Evolutionary conservation across 2,797 vertebrate species (phyloP).

Genomic region (Pelobates cultripes): DNA sequence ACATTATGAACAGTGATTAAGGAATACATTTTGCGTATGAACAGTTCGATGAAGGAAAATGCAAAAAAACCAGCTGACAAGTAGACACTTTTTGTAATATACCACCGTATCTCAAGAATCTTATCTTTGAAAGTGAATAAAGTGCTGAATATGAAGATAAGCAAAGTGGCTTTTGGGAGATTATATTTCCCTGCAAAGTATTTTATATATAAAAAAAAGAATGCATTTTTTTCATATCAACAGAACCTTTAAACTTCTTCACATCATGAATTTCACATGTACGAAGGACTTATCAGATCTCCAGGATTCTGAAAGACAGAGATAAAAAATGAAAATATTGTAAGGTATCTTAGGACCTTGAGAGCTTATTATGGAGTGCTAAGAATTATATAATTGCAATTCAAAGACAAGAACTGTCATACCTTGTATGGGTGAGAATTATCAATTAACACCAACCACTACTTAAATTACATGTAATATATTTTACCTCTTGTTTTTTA

Average conservation of each 20-base stretch:
- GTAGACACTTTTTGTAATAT: no score
- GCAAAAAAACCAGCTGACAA: no score
- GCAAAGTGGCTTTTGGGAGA: slow-evolving; percentile 18
- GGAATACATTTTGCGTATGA: no score
- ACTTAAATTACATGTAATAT: no score
- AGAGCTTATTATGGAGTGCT: no score
- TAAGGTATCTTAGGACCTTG: not conserved
- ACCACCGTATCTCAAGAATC: not conserved
- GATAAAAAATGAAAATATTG: not conserved
- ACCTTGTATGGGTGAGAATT: no score
- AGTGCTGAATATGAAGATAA: slow-evolving; percentile 3
- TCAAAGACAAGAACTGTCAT: no score
- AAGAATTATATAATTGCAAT: no score
- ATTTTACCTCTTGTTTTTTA: no score
- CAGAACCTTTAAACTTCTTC: slow-evolving; percentile 2
- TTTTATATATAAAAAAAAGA: slow-evolving; percentile 20
- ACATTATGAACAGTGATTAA: no score
- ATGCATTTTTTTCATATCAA: slow-evolving; percentile 23
- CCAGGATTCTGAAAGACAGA: not conserved
- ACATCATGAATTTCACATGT: not conserved
- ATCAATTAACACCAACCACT: no score
- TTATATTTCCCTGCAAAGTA: slow-evolving; percentile 7
- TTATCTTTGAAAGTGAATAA: not conserved
- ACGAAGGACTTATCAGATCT: not conserved
- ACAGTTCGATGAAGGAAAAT: no score